These are phyloP conservation scores for Strongylocentrotus purpuratus DNA, from an alignment of 35 echinoderm and acorn worm genomes.

Conservation along the genomic window DNA sequence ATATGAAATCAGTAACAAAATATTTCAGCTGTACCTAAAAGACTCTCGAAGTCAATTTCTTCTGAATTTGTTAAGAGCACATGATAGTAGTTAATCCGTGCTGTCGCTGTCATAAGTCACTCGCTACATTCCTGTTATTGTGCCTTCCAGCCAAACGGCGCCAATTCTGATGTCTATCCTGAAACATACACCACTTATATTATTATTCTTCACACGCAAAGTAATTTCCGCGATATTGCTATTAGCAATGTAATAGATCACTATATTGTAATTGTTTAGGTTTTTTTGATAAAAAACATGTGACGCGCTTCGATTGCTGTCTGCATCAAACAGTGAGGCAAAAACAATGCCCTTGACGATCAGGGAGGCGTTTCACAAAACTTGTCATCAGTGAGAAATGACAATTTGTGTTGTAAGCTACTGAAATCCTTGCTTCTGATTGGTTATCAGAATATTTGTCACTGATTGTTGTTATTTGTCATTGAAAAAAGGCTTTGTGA, in stretches of 20 bases:
- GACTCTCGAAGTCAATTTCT: neutral
- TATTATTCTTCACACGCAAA: neutral
- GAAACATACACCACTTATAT: neutral
- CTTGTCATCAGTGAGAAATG: too few species aligned
- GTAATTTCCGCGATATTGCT: neutral
- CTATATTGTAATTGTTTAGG: neutral
- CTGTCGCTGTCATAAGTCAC: neutral
- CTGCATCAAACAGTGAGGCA: neutral
- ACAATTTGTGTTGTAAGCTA: too few species aligned
- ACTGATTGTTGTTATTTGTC: too few species aligned
- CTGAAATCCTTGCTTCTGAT: too few species aligned
- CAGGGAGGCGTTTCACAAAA: too few species aligned
- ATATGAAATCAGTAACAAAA: neutral
- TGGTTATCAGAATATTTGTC: too few species aligned
- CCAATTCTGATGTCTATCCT: neutral
- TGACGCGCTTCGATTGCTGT: neutral
- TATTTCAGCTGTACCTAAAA: neutral
- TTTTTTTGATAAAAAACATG: neutral
- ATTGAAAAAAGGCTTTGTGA: too few species aligned
- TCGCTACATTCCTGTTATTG: neutral
- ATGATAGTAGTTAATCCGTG: neutral
- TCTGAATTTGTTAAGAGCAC: neutral
- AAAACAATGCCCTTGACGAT: too few species aligned
- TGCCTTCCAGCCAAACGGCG: neutral
- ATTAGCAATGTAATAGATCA: conserved; percentile 1